Conservation (phyloP, 2,888 invertebrate species). For the Hypsopygia costalis region DNA sequence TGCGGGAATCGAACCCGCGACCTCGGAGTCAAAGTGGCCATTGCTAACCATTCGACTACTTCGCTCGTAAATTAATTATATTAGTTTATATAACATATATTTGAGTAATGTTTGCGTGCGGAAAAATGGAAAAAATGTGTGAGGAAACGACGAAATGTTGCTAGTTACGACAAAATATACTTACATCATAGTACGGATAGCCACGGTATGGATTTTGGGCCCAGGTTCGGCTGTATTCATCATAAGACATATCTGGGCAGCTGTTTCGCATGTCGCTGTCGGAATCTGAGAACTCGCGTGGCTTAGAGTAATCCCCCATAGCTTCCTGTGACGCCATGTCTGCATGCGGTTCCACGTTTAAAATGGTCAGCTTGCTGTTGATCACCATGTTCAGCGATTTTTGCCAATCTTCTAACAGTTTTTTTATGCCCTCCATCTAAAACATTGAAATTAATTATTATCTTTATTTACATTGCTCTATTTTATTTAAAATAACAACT, state of each 20-base stretch:
- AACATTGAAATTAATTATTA: constrained; percentile 16
- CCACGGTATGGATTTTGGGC: constrained; percentile 38
- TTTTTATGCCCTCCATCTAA: constrained; percentile 61
- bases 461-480: too few relatives aligned
- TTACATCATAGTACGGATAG: constrained; percentile 41
- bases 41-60: too few relatives aligned
- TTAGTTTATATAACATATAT: too few relatives aligned
- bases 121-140: too few relatives aligned
- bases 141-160: too few relatives aligned
- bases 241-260: constrained; percentile 35
- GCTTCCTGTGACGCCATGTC: constrained; percentile 58
- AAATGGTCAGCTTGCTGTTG: constrained; percentile 44
- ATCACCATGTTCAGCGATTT: constrained; percentile 57
- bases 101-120: too few relatives aligned
- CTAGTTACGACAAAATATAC: too few relatives aligned
- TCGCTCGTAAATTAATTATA: too few relatives aligned
- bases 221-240: constrained; percentile 51
- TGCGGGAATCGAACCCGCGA: too few relatives aligned
- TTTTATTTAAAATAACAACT: too few relatives aligned
- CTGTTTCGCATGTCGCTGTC: constrained; percentile 48
- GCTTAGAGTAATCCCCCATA: constrained; percentile 60
- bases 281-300: constrained; percentile 45
- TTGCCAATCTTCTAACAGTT: constrained; percentile 64
- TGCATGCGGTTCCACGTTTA: constrained; percentile 42
- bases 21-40: too few relatives aligned